Percentiles rank a stretch among this genome's conserved stretches.
phyloP scores from a whole-genome alignment of 2,113 vertebrate species.

The Leucopternis melanops region DNA sequence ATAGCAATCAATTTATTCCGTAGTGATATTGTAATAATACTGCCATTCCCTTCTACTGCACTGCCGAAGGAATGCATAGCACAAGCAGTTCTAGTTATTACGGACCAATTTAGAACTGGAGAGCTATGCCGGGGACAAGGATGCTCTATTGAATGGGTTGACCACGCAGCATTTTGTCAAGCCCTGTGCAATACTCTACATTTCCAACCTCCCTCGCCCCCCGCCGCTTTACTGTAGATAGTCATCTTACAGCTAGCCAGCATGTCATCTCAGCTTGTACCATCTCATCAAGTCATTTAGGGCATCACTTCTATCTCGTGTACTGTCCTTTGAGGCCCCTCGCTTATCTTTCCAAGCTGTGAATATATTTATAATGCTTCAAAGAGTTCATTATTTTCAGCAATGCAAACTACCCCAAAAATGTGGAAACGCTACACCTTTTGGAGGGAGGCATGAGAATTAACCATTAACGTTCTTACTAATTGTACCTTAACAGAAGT shows the following conservation, averaged over 20 bases:
- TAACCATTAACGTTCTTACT: not conserved
- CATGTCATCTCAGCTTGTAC: slow-evolving; percentile 14
- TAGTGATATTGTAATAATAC: slow-evolving; percentile 93
- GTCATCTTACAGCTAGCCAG: slow-evolving; percentile 21
- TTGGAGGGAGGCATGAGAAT: slow-evolving; percentile 10
- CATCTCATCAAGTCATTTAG: slow-evolving; percentile 37
- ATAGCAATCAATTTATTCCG: slow-evolving; percentile 89
- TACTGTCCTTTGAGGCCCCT: not conserved
- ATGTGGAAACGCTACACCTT: not conserved
- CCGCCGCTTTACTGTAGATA: not conserved
- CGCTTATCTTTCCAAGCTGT: slow-evolving; percentile 46
- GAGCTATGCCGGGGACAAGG: slow-evolving; percentile 71
- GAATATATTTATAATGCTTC: slow-evolving; percentile 53
- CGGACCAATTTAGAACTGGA: slow-evolving; percentile 79
- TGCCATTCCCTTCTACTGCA: slow-evolving; percentile 92
- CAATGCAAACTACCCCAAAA: slow-evolving; percentile 37
- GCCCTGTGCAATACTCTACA: slow-evolving; percentile 91
- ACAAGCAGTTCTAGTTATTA: slow-evolving; percentile 74
- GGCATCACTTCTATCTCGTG: slow-evolving; percentile 22
- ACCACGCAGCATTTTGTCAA: slow-evolving; percentile 91
- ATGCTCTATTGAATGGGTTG: slow-evolving; percentile 63
- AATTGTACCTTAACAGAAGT: not conserved
- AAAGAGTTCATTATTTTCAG: slow-evolving; percentile 34
- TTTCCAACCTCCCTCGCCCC: not conserved
- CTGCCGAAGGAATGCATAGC: slow-evolving; percentile 78